phyloP scores from a whole-genome alignment of 2,888 invertebrate species.

The Aphidius colemani region DNA sequence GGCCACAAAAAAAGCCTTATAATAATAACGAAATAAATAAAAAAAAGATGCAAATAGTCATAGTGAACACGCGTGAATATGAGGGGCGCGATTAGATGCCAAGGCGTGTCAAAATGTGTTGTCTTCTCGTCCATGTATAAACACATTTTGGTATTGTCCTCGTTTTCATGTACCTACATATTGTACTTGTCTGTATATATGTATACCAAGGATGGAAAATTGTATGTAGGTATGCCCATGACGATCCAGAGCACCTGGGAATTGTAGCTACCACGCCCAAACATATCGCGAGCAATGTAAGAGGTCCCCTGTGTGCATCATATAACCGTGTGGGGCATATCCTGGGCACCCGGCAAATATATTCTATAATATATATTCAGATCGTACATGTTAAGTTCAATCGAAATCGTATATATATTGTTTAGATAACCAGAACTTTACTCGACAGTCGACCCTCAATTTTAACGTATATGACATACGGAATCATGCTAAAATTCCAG shows the following conservation, averaged over 20 bases:
- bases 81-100: conserved; percentile 48
- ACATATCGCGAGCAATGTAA: conserved; percentile 43
- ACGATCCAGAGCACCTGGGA: conserved; percentile 51
- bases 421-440: too few species aligned
- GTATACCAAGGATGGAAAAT: conserved; percentile 14
- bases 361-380: too few species aligned
- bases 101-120: conserved; percentile 52
- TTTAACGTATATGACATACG: conserved; percentile 31
- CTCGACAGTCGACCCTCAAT: conserved; percentile 30
- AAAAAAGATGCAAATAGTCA: neutral
- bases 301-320: conserved; percentile 36
- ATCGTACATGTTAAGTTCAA: too few species aligned
- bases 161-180: conserved; percentile 46
- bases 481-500: conserved; percentile 18
- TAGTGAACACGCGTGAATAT: conserved; percentile 44
- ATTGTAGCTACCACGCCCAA: conserved; percentile 52
- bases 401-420: too few species aligned
- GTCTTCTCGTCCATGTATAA: conserved; percentile 31
- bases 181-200: conserved; percentile 37
- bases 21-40: conserved; percentile 2
- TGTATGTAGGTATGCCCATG: neutral
- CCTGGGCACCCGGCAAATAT: too few species aligned
- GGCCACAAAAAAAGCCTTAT: neutral
- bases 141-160: too few species aligned
- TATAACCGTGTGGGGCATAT: neutral